Percentiles rank a stretch among this genome's conserved stretches.
phyloP scores from a whole-genome alignment of 1,140 invertebrate genomes.

The Drosophila hydei region DNA sequence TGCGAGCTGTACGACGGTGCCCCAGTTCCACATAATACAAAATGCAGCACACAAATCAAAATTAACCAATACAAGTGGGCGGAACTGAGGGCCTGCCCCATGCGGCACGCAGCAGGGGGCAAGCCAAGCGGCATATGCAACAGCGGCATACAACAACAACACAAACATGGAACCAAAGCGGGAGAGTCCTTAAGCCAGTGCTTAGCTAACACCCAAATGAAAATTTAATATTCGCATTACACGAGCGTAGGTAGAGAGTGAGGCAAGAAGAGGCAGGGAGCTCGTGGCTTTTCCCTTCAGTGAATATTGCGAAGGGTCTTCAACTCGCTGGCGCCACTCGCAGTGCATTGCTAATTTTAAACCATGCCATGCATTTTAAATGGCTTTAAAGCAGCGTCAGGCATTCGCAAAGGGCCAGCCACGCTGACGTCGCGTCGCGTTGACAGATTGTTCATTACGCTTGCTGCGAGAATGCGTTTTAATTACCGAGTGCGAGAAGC shows the following conservation, averaged over 20 bases:
- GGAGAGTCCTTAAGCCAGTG: slow-evolving; percentile 40
- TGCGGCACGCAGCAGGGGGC: slow-evolving; percentile 11
- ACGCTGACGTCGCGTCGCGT: not conserved
- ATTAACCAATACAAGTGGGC: slow-evolving; percentile 66
- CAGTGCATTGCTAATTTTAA: slow-evolving; percentile 41
- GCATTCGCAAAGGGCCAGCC: not conserved
- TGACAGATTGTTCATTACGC: slow-evolving; percentile 33
- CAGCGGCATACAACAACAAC: slow-evolving; percentile 15
- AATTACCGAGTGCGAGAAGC: slow-evolving; percentile 48
- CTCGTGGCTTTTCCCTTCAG: not conserved
- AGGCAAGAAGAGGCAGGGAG: not conserved
- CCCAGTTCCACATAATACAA: slow-evolving; percentile 36
- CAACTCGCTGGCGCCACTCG: slow-evolving; percentile 9
- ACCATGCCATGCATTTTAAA: slow-evolving; percentile 57
- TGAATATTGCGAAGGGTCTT: not conserved
- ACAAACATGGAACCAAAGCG: slow-evolving; percentile 4
- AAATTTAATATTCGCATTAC: slow-evolving; percentile 55
- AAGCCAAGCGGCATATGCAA: slow-evolving; percentile 8
- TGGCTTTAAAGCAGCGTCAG: slow-evolving; percentile 11
- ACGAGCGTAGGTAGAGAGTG: not conserved
- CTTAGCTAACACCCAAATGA: slow-evolving; percentile 49
- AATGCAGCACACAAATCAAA: slow-evolving; percentile 76
- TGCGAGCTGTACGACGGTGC: not conserved
- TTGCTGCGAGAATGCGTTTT: slow-evolving; percentile 44
- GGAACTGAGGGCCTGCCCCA: not conserved